Conservation (phyloP, 1,140 invertebrate genomes). For the Drosophila cardini region DNA sequence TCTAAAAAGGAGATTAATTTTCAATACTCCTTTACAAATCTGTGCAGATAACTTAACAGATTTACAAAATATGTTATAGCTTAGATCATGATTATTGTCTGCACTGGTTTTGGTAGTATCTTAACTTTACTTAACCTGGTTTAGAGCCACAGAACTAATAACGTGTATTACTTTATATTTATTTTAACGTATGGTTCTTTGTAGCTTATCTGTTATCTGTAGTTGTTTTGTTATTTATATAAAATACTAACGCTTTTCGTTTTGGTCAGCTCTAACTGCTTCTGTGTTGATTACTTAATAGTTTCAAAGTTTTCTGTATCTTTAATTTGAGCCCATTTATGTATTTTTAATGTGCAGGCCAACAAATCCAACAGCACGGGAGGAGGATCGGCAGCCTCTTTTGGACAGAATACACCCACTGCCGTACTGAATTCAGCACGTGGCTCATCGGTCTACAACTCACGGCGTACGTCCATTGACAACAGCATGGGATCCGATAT, state of each 20-base stretch:
- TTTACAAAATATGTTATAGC: not conserved
- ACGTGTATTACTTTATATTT: slow-evolving; percentile 4
- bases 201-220: slow-evolving; percentile 11
- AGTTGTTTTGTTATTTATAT: slow-evolving; percentile 32
- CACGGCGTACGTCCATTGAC: slow-evolving; percentile 80
- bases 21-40: not conserved
- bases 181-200: slow-evolving; percentile 20
- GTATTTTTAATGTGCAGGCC: slow-evolving; percentile 40
- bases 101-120: slow-evolving; percentile 45
- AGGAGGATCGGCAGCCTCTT: slow-evolving; percentile 38
- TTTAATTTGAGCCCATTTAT: slow-evolving; percentile 9
- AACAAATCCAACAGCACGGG: slow-evolving; percentile 54
- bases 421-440: slow-evolving; percentile 69
- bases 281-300: slow-evolving; percentile 35
- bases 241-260: slow-evolving; percentile 56
- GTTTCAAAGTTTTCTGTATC: slow-evolving; percentile 10
- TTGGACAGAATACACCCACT: slow-evolving; percentile 75
- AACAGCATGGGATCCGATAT: slow-evolving; percentile 76
- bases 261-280: slow-evolving; percentile 37
- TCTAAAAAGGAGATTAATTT: not conserved
- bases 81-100: not conserved
- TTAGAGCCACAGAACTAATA: slow-evolving; percentile 13
- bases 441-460: slow-evolving; percentile 81
- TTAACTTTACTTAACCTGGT: slow-evolving; percentile 14
- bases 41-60: slow-evolving; percentile 8